These are phyloP conservation scores for Danio choprae DNA, from an alignment of 2,797 vertebrate species.

Conservation along the genomic window DNA sequence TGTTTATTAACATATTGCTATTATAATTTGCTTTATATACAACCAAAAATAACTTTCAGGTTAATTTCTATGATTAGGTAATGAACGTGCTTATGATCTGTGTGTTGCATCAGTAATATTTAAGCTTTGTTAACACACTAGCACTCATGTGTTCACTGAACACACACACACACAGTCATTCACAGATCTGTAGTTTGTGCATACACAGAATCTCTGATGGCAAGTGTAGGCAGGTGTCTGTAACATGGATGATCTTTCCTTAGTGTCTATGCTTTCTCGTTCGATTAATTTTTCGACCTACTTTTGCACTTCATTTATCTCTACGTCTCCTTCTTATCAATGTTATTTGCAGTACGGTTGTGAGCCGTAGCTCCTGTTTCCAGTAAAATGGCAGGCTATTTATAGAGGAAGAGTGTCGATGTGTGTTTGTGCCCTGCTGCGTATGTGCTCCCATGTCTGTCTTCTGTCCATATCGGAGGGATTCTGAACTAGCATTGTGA, in stretches of 20 bases:
- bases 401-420: slow-evolving; percentile 53
- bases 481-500: neutral
- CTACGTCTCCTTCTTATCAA: slow-evolving; percentile 36
- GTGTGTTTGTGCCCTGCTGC: slow-evolving; percentile 36
- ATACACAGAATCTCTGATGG: slow-evolving; percentile 14
- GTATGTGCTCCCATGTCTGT: slow-evolving; percentile 33
- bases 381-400: slow-evolving; percentile 75
- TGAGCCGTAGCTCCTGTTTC: slow-evolving; percentile 69
- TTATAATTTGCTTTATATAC: neutral
- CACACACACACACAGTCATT: slow-evolving; percentile 28
- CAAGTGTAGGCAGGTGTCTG: slow-evolving; percentile 21
- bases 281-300: neutral
- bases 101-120: slow-evolving; percentile 16
- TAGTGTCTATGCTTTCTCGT: slow-evolving; percentile 3
- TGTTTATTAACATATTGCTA: neutral
- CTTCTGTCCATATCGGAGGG: neutral
- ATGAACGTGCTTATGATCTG: slow-evolving; percentile 6
- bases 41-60: neutral
- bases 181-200: slow-evolving; percentile 28
- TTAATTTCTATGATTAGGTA: neutral
- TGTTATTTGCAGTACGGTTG: slow-evolving; percentile 67
- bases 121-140: slow-evolving; percentile 23
- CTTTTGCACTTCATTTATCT: slow-evolving; percentile 2
- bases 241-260: slow-evolving; percentile 1
- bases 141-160: neutral